These are phyloP conservation scores for Clarias batrachus DNA, from an alignment of 2,113 vertebrate species.

Conservation along the genomic window DNA sequence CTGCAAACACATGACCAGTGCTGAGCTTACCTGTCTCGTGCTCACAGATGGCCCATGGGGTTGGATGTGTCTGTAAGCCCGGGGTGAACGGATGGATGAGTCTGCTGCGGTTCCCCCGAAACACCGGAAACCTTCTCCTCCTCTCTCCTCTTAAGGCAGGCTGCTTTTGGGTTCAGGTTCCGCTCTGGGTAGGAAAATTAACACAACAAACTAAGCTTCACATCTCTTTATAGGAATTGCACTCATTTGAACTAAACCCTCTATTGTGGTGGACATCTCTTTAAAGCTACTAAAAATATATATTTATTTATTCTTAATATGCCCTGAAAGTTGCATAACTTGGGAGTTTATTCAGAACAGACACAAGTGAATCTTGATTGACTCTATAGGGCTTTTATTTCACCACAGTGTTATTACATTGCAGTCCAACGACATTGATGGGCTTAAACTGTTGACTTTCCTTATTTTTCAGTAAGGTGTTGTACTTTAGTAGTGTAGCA, in stretches of 20 bases:
- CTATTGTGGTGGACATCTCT: background rate
- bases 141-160: constrained; percentile 99
- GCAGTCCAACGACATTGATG: background rate
- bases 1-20: no score
- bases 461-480: background rate
- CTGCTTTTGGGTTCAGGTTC: constrained; percentile 98
- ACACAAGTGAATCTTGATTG: background rate
- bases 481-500: background rate
- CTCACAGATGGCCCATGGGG: constrained; percentile 94
- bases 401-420: background rate
- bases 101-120: constrained; percentile 84
- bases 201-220: background rate
- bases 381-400: background rate
- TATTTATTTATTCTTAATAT: background rate
- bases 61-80: constrained; percentile 93
- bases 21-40: constrained; percentile 74
- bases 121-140: constrained; percentile 94
- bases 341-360: background rate
- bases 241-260: background rate
- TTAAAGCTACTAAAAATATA: background rate
- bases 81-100: constrained; percentile 87
- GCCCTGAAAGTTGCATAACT: background rate
- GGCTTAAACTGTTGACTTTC: background rate
- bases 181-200: constrained; percentile 75
- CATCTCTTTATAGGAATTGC: background rate